Conservation (phyloP, 2,888 invertebrate species). For the Torymus aiolomorphi region DNA sequence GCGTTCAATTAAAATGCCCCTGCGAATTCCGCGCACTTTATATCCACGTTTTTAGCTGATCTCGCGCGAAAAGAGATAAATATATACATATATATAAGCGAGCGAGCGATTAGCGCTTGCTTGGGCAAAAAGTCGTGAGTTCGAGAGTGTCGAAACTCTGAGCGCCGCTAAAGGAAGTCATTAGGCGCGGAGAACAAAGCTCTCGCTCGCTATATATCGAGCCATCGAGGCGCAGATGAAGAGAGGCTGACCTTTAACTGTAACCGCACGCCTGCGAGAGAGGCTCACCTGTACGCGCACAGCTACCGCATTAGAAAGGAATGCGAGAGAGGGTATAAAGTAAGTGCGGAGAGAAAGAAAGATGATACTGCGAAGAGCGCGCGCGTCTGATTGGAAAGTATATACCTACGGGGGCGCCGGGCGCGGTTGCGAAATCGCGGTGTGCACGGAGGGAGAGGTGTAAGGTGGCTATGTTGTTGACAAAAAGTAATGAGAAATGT, state of each 20-base stretch:
- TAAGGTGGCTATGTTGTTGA: too few species aligned
- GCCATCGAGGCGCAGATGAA: neutral
- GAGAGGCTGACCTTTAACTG: constrained; percentile 71
- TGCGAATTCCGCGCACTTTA: too few species aligned
- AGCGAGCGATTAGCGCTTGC: neutral
- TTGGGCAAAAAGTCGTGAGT: constrained; percentile 9
- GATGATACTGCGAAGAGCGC: too few species aligned
- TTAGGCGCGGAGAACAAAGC: constrained; percentile 68
- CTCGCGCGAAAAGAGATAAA: too few species aligned
- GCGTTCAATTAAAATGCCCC: too few species aligned
- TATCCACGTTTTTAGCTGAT: too few species aligned
- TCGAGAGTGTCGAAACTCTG: constrained; percentile 21
- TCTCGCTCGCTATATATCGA: neutral
- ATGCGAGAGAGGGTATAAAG: constrained; percentile 44
- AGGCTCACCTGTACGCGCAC: constrained; percentile 62
- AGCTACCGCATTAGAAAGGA: constrained; percentile 62
- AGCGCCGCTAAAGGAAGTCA: constrained; percentile 62
- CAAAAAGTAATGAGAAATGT: too few species aligned
- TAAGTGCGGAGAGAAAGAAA: too few species aligned
- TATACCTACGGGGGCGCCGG: too few species aligned
- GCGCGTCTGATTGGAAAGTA: constrained; percentile 43
- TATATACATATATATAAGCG: too few species aligned
- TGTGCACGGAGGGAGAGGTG: too few species aligned
- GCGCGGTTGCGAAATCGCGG: too few species aligned
- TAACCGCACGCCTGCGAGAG: constrained; percentile 66